A percentile compares a stretch with the other conserved stretches of the same genome.
Evolutionary conservation across 2,113 vertebrate genomes (phyloP).

Genomic region (Natator depressus): DNA sequence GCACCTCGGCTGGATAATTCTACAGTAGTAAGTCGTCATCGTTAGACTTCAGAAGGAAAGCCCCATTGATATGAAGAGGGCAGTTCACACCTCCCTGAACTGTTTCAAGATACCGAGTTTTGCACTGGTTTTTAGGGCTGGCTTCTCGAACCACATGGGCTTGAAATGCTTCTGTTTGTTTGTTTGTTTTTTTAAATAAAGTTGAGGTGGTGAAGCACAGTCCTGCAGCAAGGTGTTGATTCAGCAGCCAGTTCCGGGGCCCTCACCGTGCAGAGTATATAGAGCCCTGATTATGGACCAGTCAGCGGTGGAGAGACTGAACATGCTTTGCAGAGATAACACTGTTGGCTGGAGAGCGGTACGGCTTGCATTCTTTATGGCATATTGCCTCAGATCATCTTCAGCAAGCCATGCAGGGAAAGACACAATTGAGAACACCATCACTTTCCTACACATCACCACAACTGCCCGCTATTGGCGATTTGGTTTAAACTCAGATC

Average conservation of each 20-base stretch:
- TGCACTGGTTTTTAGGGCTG: background rate
- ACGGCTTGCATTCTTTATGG: background rate
- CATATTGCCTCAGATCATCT: background rate
- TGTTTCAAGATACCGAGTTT: background rate
- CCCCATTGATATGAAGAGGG: background rate
- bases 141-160: background rate
- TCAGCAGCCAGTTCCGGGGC: background rate
- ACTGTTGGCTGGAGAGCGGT: background rate
- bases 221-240: background rate
- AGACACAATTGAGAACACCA: background rate
- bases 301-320: background rate
- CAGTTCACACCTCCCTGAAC: background rate
- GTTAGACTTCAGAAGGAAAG: background rate
- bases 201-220: background rate
- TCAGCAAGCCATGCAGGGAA: background rate
- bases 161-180: background rate
- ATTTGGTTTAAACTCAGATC: background rate
- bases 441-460: background rate
- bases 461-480: background rate
- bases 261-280: background rate
- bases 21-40: background rate
- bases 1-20: background rate
- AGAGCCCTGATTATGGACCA: background rate
- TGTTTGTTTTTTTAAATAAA: background rate
- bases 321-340: background rate